Conservation (phyloP, 2,113 vertebrate genomes). For the Colius striatus region DNA sequence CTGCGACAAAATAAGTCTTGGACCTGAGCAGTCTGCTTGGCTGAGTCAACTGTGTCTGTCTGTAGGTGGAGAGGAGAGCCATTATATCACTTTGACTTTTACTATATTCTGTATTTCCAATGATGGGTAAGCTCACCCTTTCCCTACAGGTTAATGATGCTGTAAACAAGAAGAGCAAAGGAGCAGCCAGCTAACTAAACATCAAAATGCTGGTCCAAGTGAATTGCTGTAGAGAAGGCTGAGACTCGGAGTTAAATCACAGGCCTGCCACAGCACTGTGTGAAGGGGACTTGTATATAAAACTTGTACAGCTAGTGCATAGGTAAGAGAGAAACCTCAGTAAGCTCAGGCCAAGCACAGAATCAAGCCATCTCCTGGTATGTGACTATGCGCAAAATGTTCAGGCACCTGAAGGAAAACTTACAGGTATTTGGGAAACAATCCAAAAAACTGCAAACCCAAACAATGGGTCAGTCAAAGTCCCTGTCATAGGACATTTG, state of each 20-base stretch:
- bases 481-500: neutral
- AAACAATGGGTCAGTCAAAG: neutral
- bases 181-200: neutral
- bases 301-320: neutral
- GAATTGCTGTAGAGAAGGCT: neutral
- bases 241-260: neutral
- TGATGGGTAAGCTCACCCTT: neutral
- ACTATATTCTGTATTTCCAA: neutral
- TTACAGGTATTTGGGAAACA: neutral
- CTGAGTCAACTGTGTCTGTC: neutral
- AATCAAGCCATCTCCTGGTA: neutral
- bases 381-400: neutral
- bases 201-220: neutral
- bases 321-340: neutral
- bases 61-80: neutral
- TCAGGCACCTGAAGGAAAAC: neutral
- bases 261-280: rapidly evolving
- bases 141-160: neutral
- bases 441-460: neutral
- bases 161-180: neutral
- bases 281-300: neutral
- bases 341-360: rapidly evolving
- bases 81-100: neutral
- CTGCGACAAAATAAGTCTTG: neutral
- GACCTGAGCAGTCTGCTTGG: neutral